Evolutionary conservation across 2,888 invertebrate species (phyloP).

Genomic region (Caenorhabditis sulstoni): DNA sequence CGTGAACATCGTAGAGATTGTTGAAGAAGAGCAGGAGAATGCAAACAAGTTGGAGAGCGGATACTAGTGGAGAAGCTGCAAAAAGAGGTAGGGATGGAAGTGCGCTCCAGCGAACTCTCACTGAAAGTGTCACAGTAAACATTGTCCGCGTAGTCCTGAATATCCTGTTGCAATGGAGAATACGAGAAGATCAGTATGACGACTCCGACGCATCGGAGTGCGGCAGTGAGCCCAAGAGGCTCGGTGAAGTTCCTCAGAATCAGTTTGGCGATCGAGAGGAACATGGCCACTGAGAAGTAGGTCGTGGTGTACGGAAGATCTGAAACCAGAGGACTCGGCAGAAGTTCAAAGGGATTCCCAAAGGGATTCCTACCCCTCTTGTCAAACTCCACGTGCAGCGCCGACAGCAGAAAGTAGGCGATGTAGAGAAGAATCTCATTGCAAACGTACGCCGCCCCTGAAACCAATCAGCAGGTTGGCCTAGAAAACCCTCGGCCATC

Average conservation of each 20-base stretch:
- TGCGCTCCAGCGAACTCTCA: background rate
- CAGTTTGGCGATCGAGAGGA: conserved; percentile 16
- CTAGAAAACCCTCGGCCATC: background rate
- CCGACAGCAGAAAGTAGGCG: conserved; percentile 13
- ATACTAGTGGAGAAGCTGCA: conserved; percentile 49
- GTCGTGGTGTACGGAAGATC: conserved; percentile 40
- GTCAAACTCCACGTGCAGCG: conserved; percentile 30
- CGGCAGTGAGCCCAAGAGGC: conserved; percentile 16
- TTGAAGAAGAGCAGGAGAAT: conserved; percentile 30
- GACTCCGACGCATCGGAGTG: conserved; percentile 28
- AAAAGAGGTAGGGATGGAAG: background rate
- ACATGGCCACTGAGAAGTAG: conserved; percentile 32
- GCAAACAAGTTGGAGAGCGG: conserved; percentile 28
- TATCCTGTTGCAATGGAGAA: conserved; percentile 21
- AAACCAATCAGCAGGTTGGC: background rate
- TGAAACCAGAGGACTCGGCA: conserved; percentile 3
- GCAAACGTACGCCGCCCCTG: conserved; percentile 37
- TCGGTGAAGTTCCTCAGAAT: conserved; percentile 42
- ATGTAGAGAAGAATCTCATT: conserved; percentile 38
- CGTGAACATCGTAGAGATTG: conserved; percentile 32
- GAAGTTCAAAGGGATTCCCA: too few species aligned
- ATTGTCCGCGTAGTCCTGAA: conserved; percentile 39
- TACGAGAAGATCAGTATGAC: conserved; percentile 18
- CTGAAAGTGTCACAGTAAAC: conserved; percentile 53
- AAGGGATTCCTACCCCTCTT: conserved; percentile 7